Conservation (phyloP, 2,888 invertebrate genomes). For the Eilema sororculum region DNA sequence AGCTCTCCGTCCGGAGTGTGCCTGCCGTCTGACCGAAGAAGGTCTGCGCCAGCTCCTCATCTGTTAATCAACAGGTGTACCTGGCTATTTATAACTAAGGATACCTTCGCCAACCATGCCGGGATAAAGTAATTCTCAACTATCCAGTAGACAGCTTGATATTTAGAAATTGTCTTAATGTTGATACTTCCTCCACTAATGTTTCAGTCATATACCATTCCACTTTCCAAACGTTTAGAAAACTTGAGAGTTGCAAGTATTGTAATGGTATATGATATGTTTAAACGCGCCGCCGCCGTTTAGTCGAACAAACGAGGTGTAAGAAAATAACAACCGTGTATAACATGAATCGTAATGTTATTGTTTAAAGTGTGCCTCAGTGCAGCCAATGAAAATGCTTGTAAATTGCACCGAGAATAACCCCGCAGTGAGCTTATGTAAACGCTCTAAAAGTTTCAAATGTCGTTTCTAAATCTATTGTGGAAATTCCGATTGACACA, state of each 20-base stretch:
- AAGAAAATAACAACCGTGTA: constrained; percentile 9
- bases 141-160: not conserved
- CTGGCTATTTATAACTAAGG: too few species aligned
- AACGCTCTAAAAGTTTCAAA: constrained; percentile 11
- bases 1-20: too few species aligned
- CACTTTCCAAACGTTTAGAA: constrained; percentile 7
- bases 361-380: constrained; percentile 13
- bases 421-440: not conserved
- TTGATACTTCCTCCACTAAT: not conserved
- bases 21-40: too few species aligned
- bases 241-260: not conserved
- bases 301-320: constrained; percentile 2
- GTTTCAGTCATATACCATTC: not conserved
- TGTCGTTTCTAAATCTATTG: not conserved
- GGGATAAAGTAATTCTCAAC: too few species aligned
- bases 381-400: constrained; percentile 5
- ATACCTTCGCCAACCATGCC: not conserved
- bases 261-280: constrained; percentile 4
- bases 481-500: not conserved
- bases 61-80: too few species aligned
- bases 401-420: constrained; percentile 14
- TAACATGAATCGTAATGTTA: not conserved
- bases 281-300: constrained; percentile 2
- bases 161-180: not conserved
- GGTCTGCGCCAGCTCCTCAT: too few species aligned